Conservation (phyloP, 2,113 vertebrate species). For the Reinhardtius hippoglossoides region DNA sequence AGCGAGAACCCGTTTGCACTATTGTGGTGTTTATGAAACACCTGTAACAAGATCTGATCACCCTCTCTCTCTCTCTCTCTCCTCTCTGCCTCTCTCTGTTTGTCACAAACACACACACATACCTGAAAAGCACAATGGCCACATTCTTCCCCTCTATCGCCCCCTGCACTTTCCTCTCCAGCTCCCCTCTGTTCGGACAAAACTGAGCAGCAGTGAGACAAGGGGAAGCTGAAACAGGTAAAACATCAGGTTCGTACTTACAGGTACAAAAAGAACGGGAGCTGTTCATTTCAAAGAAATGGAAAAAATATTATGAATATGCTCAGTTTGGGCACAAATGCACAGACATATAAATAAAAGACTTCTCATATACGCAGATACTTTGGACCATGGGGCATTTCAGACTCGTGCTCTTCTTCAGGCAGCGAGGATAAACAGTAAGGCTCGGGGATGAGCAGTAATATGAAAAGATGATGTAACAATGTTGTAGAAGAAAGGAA, state of each 20-base stretch:
- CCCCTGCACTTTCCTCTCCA: slow-evolving; percentile 44
- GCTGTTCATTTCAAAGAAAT: not conserved
- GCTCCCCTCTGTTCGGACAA: slow-evolving; percentile 47
- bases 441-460: not conserved
- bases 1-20: slow-evolving; percentile 64
- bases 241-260: too few species aligned
- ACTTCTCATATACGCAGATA: not conserved
- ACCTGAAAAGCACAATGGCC: slow-evolving; percentile 77
- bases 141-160: slow-evolving; percentile 72
- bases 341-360: not conserved
- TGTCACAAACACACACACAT: slow-evolving; percentile 77
- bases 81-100: slow-evolving; percentile 58
- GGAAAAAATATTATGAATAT: not conserved
- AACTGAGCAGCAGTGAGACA: slow-evolving; percentile 12
- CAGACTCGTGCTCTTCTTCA: not conserved
- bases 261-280: slow-evolving; percentile 8
- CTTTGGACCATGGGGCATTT: not conserved
- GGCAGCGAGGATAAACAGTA: not conserved
- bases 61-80: slow-evolving; percentile 39
- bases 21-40: slow-evolving; percentile 82
- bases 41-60: slow-evolving; percentile 78
- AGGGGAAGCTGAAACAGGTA: not conserved
- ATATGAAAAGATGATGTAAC: not conserved
- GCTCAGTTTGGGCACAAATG: not conserved
- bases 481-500: not conserved